phyloP scores from a whole-genome alignment of 2,888 invertebrate species.

The Eretmocerus hayati region DNA sequence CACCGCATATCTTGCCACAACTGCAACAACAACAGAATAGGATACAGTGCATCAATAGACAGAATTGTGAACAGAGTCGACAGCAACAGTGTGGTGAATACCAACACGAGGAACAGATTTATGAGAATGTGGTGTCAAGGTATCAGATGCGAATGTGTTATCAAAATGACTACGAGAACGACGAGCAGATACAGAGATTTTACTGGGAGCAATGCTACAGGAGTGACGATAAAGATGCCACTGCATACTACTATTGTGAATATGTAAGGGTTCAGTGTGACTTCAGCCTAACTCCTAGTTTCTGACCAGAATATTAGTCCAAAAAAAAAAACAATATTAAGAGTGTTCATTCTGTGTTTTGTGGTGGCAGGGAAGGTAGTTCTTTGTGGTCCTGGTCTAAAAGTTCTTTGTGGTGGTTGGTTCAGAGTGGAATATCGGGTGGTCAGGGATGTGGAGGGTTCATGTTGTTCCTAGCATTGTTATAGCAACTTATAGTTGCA shows the following conservation, averaged over 20 bases:
- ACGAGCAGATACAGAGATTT: slow-evolving; percentile 45
- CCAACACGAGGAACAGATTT: slow-evolving; percentile 41
- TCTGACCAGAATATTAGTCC: too few species aligned
- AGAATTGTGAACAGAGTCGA: slow-evolving; percentile 24
- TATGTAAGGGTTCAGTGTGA: slow-evolving; percentile 42
- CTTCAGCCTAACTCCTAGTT: too few species aligned
- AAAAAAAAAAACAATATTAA: too few species aligned
- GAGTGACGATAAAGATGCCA: slow-evolving; percentile 41
- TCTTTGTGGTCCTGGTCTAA: too few species aligned
- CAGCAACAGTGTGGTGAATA: too few species aligned
- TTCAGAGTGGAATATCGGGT: too few species aligned
- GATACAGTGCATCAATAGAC: slow-evolving; percentile 9
- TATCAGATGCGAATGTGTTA: slow-evolving; percentile 46
- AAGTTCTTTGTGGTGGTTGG: too few species aligned
- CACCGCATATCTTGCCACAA: slow-evolving; percentile 14
- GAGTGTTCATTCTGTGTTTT: too few species aligned
- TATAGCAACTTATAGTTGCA: too few species aligned
- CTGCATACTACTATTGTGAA: slow-evolving; percentile 46
- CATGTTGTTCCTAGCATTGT: too few species aligned
- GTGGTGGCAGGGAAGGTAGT: too few species aligned
- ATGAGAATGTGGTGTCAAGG: slow-evolving; percentile 43
- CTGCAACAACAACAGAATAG: slow-evolving; percentile 20
- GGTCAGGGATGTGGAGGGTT: too few species aligned
- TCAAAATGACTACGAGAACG: slow-evolving; percentile 45
- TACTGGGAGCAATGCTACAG: slow-evolving; percentile 46